Evolutionary conservation across 2,797 vertebrate species (phyloP).

Genomic region (Onychomys leucogaster): DNA sequence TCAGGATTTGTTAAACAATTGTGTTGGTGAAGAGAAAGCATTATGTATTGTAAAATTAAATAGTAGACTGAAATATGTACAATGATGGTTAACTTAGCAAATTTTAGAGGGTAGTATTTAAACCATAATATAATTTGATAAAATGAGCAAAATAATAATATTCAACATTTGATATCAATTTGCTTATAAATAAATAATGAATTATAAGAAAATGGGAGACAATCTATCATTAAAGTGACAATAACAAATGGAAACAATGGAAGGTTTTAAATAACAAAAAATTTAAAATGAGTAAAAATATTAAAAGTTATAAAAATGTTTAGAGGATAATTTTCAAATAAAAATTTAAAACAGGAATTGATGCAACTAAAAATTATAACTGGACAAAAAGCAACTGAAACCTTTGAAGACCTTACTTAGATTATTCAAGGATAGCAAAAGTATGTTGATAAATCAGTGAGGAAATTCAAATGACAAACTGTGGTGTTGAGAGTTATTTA

Average conservation of each 20-base stretch:
- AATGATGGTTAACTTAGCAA: not conserved
- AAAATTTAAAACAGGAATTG: not conserved
- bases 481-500: not conserved
- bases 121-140: not conserved
- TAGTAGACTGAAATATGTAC: not conserved
- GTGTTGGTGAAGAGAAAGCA: not conserved
- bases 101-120: not conserved
- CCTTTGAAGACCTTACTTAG: not conserved
- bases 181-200: not conserved
- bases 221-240: not conserved
- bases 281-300: not conserved
- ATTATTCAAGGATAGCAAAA: no score
- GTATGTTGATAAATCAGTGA: not conserved
- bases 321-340: not conserved
- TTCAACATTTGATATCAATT: not conserved
- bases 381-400: not conserved
- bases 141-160: not conserved
- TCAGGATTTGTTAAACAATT: not conserved
- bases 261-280: not conserved
- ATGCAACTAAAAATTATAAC: not conserved
- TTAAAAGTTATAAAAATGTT: not conserved
- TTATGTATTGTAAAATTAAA: not conserved
- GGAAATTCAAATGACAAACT: not conserved
- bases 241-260: not conserved
- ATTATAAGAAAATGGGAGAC: not conserved